Conservation (phyloP, 1,140 invertebrate species). For the Zaprionus nigranus region DNA sequence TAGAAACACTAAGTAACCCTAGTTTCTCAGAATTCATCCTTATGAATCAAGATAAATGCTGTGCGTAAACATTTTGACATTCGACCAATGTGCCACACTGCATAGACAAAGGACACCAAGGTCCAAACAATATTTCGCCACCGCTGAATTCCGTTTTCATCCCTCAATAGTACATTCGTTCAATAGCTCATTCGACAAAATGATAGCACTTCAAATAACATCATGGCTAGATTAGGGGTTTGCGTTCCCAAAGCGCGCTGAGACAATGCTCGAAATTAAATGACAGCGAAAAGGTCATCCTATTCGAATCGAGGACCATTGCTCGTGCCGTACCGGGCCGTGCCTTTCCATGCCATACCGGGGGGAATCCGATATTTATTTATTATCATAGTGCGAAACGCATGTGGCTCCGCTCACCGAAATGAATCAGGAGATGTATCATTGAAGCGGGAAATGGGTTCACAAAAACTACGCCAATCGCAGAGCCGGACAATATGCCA, state of each 20-base stretch:
- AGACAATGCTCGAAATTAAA: constrained; percentile 84
- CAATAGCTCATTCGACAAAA: constrained; percentile 47
- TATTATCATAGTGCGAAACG: constrained; percentile 80
- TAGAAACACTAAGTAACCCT: neutral
- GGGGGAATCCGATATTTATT: constrained; percentile 69
- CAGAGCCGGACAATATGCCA: constrained; percentile 82
- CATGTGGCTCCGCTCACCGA: constrained; percentile 33
- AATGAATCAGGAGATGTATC: constrained; percentile 55
- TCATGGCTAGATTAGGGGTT: constrained; percentile 83
- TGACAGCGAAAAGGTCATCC: constrained; percentile 81
- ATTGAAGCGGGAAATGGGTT: constrained; percentile 82
- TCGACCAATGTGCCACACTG: constrained; percentile 33
- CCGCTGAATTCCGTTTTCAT: constrained; percentile 60
- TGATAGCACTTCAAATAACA: constrained; percentile 80
- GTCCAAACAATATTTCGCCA: constrained; percentile 43
- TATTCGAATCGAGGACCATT: constrained; percentile 69
- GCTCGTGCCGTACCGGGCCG: constrained; percentile 42
- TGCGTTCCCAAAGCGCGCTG: constrained; percentile 76
- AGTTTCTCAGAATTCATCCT: constrained; percentile 6
- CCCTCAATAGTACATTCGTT: constrained; percentile 41
- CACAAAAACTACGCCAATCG: constrained; percentile 78
- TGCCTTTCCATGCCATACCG: neutral
- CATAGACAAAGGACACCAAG: constrained; percentile 2
- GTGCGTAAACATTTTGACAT: constrained; percentile 81
- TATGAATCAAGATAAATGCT: constrained; percentile 72